Conservation (phyloP, 2,888 invertebrate genomes). For the Diarsia rubi region DNA sequence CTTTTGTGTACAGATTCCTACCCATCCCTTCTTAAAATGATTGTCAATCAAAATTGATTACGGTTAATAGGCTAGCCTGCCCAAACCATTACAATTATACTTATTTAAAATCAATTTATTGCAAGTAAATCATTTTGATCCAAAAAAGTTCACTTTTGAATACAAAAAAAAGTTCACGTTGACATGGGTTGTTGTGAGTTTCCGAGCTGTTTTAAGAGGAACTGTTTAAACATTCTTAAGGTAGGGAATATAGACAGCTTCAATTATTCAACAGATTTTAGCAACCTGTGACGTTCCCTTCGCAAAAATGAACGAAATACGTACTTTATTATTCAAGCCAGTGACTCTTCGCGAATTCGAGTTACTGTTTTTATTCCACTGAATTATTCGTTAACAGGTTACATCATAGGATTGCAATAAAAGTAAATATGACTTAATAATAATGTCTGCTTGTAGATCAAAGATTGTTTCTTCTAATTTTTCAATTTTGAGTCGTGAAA, state of each 20-base stretch:
- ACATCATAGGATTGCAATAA: constrained; percentile 21
- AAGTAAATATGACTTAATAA: constrained; percentile 21
- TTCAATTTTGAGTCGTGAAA: constrained; percentile 65
- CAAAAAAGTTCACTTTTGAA: no score
- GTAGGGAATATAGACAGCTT: constrained; percentile 42
- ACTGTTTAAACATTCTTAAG: constrained; percentile 51
- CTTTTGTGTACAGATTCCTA: constrained; percentile 30
- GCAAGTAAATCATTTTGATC: constrained; percentile 20
- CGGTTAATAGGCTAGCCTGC: not conserved
- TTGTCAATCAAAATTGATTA: constrained; percentile 10
- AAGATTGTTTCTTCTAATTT: constrained; percentile 26
- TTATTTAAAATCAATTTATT: constrained; percentile 15
- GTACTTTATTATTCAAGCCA: constrained; percentile 48
- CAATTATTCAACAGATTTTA: constrained; percentile 55
- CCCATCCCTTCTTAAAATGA: constrained; percentile 17
- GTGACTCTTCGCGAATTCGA: constrained; percentile 22
- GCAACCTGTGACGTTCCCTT: constrained; percentile 33
- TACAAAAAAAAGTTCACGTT: not conserved
- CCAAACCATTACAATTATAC: not conserved
- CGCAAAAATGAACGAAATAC: constrained; percentile 29
- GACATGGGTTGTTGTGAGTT: constrained; percentile 2
- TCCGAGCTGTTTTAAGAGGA: constrained; percentile 17
- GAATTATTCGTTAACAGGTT: constrained; percentile 33
- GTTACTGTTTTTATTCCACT: constrained; percentile 30
- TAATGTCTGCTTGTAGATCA: constrained; percentile 32